Percentiles rank a stretch among this genome's conserved stretches.
phyloP scores from a whole-genome alignment of 2,888 invertebrate genomes.

The Aspidapion aeneum region DNA sequence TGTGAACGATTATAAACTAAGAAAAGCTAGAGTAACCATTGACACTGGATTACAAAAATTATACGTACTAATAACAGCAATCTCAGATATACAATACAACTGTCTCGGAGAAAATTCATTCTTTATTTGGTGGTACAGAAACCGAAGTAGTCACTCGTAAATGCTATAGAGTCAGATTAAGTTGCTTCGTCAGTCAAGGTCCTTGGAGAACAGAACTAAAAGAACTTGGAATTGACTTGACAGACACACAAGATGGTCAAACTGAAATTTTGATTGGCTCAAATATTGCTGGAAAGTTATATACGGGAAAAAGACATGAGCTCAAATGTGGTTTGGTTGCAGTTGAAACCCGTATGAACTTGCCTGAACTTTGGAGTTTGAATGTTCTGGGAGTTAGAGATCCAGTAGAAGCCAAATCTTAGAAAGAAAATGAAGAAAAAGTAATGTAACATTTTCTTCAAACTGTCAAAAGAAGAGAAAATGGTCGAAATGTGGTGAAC shows the following conservation, averaged over 20 bases:
- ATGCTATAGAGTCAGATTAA: too few relatives aligned
- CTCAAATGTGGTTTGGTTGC: neutral
- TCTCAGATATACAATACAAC: too few relatives aligned
- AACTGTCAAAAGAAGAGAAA: slow-evolving; percentile 13
- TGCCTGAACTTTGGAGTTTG: slow-evolving; percentile 7
- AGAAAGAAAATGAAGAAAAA: slow-evolving; percentile 10
- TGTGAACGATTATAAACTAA: too few relatives aligned
- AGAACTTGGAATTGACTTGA: neutral
- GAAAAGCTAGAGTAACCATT: too few relatives aligned
- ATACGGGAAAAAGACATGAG: neutral
- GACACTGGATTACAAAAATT: too few relatives aligned
- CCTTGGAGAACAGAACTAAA: neutral
- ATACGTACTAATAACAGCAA: too few relatives aligned
- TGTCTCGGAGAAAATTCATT: too few relatives aligned
- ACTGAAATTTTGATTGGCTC: neutral
- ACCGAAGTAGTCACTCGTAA: too few relatives aligned
- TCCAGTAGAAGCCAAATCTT: slow-evolving; percentile 5
- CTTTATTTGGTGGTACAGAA: too few relatives aligned
- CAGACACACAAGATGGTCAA: neutral
- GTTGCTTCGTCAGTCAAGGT: too few relatives aligned
- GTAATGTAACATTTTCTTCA: too few relatives aligned
- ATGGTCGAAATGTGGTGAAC: slow-evolving; percentile 19
- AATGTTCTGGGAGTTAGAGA: slow-evolving; percentile 11
- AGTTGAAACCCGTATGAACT: too few relatives aligned
- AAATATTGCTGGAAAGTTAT: neutral